Percentiles rank a stretch among this genome's conserved stretches.
phyloP scores from a whole-genome alignment of 2,888 invertebrate genomes.

The Sesia bembeciformis region DNA sequence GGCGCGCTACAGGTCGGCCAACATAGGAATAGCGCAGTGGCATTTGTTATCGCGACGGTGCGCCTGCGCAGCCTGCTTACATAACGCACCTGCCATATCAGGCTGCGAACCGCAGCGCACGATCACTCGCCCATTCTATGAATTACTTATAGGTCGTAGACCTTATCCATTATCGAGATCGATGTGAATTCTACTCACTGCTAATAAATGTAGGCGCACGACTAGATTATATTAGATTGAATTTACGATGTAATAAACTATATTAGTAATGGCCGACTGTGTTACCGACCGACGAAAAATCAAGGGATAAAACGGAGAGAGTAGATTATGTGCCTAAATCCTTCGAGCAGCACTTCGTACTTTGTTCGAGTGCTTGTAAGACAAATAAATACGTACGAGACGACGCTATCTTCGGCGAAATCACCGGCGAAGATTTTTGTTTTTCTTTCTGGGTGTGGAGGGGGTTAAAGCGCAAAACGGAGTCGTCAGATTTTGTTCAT shows the following conservation, averaged over 20 bases:
- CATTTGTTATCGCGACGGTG: conserved; percentile 46
- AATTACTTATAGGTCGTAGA: conserved; percentile 72
- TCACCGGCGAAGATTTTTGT: conserved; percentile 31
- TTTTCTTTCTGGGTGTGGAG: conserved; percentile 20
- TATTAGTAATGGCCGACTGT: not conserved
- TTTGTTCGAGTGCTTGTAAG: conserved; percentile 25
- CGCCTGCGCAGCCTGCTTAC: conserved; percentile 46
- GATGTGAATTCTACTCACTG: conserved; percentile 4
- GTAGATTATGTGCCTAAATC: conserved; percentile 11
- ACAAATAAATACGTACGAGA: conserved; percentile 37
- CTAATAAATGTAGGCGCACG: conserved; percentile 1
- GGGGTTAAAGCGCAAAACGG: conserved; percentile 20
- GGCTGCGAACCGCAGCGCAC: conserved; percentile 60
- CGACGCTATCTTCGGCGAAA: conserved; percentile 24
- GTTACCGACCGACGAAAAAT: not conserved
- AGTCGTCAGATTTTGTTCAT: conserved; percentile 23
- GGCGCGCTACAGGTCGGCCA: conserved; percentile 18
- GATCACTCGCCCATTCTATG: conserved; percentile 68
- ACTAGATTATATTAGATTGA: not conserved
- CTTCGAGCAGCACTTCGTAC: conserved; percentile 12
- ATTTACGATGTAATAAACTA: not conserved
- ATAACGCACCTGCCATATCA: conserved; percentile 73
- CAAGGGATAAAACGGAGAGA: conserved; percentile 5
- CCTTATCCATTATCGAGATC: conserved; percentile 47
- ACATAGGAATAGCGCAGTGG: conserved; percentile 53